Evolutionary conservation across 2,888 invertebrate genomes (phyloP).

Genomic region (Lepeophtheirus nordmannii): DNA sequence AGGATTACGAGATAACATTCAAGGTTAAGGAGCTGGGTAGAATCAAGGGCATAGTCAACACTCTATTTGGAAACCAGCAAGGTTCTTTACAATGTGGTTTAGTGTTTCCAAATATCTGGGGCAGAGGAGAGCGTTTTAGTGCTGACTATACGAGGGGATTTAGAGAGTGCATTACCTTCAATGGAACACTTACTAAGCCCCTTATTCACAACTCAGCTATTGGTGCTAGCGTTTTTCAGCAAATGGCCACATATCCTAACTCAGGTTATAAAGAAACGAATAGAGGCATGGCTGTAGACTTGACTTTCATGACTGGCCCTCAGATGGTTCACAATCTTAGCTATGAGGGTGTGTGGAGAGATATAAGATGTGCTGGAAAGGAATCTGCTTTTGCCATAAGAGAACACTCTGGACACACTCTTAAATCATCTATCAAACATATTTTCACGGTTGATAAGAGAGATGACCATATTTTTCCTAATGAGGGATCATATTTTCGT

Average conservation of each 20-base stretch:
- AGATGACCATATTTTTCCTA: conserved; percentile 59
- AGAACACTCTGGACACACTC: conserved; percentile 70
- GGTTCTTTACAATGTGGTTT: conserved; percentile 61
- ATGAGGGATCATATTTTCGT: conserved; percentile 52
- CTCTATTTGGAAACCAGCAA: conserved; percentile 78
- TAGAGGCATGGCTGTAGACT: conserved; percentile 58
- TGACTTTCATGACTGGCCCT: conserved; percentile 51
- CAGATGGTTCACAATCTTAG: conserved; percentile 66
- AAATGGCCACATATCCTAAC: conserved; percentile 58
- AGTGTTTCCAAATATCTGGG: conserved; percentile 64
- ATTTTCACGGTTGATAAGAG: conserved; percentile 60
- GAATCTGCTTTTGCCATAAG: conserved; percentile 65
- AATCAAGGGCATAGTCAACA: conserved; percentile 68
- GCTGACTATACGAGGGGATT: conserved; percentile 72
- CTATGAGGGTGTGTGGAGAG: conserved; percentile 71
- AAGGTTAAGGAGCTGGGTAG: conserved; percentile 64
- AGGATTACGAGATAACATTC: conserved; percentile 53
- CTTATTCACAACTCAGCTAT: conserved; percentile 38
- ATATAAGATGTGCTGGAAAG: conserved; percentile 54
- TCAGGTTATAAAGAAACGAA: conserved; percentile 66
- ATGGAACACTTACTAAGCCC: conserved; percentile 64
- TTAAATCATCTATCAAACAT: conserved; percentile 74
- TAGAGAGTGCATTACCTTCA: conserved; percentile 62
- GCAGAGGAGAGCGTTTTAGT: conserved; percentile 64
- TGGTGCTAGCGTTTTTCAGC: conserved; percentile 52